Evolutionary conservation across 1,140 invertebrate genomes (phyloP).

Genomic region (Eupeodes corollae): DNA sequence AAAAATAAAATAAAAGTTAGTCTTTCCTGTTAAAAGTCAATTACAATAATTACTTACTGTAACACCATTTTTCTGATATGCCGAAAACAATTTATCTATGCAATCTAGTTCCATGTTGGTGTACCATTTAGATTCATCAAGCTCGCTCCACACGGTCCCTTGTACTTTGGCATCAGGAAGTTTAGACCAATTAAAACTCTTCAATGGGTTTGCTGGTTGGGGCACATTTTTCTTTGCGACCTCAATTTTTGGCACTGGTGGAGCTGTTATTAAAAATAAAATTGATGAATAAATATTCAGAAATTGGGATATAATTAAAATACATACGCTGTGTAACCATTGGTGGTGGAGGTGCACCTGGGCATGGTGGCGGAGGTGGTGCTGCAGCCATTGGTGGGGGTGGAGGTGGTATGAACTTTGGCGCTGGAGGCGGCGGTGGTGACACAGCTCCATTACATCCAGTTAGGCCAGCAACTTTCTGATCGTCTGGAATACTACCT

Average conservation of each 20-base stretch:
- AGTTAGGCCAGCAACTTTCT: conserved; percentile 55
- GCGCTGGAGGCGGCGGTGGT: conserved; percentile 49
- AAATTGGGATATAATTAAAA: background rate
- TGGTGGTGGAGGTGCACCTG: conserved; percentile 39
- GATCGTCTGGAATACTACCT: conserved; percentile 84
- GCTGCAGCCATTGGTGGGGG: conserved; percentile 41
- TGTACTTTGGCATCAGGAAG: conserved; percentile 75
- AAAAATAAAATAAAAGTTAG: conserved; percentile 9
- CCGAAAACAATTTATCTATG: conserved; percentile 90
- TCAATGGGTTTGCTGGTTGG: conserved; percentile 81
- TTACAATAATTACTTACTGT: conserved; percentile 39
- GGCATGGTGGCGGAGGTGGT: conserved; percentile 38
- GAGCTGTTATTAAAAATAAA: conserved; percentile 31
- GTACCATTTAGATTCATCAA: conserved; percentile 88
- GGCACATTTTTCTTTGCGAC: conserved; percentile 65
- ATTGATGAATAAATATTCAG: background rate
- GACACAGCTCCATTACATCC: conserved; percentile 37
- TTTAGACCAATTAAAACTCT: conserved; percentile 97
- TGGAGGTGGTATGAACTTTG: conserved; percentile 44
- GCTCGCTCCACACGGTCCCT: conserved; percentile 87
- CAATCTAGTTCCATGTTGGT: conserved; percentile 82
- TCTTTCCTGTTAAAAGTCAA: conserved; percentile 3
- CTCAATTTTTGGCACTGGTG: conserved; percentile 42
- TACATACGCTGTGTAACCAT: conserved; percentile 32
- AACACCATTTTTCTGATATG: conserved; percentile 84